Evolutionary conservation across 2,797 vertebrate species (phyloP).

Genomic region (Sorex maritimensis): DNA sequence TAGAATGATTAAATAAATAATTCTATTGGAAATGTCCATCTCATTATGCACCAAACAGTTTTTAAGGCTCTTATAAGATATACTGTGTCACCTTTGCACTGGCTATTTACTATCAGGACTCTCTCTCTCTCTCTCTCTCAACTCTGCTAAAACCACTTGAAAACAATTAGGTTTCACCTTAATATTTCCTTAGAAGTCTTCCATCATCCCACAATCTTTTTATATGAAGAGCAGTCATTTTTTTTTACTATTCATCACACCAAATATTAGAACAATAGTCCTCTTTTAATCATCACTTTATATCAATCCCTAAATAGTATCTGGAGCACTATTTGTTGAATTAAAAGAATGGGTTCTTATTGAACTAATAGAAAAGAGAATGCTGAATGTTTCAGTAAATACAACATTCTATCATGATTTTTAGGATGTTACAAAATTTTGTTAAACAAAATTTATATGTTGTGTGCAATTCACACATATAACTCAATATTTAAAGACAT

Average conservation of each 20-base stretch:
- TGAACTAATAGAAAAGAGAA: background rate
- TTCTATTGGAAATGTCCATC: background rate
- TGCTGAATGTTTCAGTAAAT: no score
- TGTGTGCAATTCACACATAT: no score
- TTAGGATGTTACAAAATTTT: no score
- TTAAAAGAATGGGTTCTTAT: background rate
- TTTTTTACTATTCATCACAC: background rate
- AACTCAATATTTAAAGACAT: no score
- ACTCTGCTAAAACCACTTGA: conserved; percentile 81
- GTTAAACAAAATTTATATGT: no score
- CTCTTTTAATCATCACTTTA: background rate
- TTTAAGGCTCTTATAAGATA: background rate
- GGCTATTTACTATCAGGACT: background rate
- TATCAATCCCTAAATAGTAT: background rate
- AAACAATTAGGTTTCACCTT: conserved; percentile 79
- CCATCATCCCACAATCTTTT: conserved; percentile 86
- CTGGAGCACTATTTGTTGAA: background rate
- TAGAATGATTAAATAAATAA: background rate
- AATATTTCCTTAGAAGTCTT: background rate
- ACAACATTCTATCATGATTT: no score
- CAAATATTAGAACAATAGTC: background rate
- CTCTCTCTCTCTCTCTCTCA: background rate
- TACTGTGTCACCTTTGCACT: background rate
- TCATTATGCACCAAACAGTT: background rate
- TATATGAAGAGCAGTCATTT: background rate